Conservation (phyloP, 2,888 invertebrate species). For the Lydus trimaculatus region DNA sequence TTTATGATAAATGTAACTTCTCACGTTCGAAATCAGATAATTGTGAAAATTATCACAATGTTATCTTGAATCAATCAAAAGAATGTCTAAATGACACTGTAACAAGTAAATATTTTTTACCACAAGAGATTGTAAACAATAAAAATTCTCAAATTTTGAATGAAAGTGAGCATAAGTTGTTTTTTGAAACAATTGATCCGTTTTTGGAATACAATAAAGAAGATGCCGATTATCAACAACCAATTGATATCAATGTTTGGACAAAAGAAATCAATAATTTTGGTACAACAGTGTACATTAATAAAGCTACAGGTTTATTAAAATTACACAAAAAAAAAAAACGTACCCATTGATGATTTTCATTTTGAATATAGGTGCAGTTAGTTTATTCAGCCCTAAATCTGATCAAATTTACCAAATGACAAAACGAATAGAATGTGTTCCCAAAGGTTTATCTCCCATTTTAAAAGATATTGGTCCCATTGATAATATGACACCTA, state of each 20-base stretch:
- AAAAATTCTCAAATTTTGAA: neutral
- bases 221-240: neutral
- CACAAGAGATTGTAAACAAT: neutral
- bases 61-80: neutral
- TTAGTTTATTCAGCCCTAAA: slow-evolving; percentile 17
- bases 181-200: neutral
- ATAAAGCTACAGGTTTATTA: slow-evolving; percentile 45
- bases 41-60: neutral
- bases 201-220: neutral
- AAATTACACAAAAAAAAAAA: slow-evolving; percentile 28
- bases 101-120: slow-evolving; percentile 2
- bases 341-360: slow-evolving; percentile 13
- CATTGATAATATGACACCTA: slow-evolving; percentile 49
- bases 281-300: slow-evolving; percentile 48
- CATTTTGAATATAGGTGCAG: neutral
- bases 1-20: neutral
- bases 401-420: slow-evolving; percentile 53
- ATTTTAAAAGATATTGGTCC: slow-evolving; percentile 59
- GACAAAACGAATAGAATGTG: slow-evolving; percentile 61
- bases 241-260: slow-evolving; percentile 29
- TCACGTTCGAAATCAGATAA: neutral
- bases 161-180: neutral
- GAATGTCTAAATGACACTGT: slow-evolving; percentile 2
- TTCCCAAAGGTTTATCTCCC: slow-evolving; percentile 70
- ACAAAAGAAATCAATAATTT: slow-evolving; percentile 40